Evolutionary conservation across 1,140 invertebrate species (phyloP), one percentile per base, ranked within the genome.

Genomic region (Brachionus rotundiformis): DNA sequence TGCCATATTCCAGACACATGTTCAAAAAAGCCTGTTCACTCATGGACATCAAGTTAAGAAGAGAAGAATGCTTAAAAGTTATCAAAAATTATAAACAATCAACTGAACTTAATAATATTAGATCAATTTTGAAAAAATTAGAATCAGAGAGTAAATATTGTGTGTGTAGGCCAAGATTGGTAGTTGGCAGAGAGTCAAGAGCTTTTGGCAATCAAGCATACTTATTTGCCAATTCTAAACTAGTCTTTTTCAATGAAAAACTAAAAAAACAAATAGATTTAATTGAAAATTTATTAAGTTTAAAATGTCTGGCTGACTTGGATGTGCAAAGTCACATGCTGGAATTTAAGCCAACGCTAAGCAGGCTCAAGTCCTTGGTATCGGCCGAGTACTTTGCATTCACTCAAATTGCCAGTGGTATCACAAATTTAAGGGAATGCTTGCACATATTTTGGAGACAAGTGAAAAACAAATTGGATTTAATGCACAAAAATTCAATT

Each of bases 151-250:
- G 61, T 11, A 63, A 29, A 33, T 63, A 63, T 19, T n/a, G 25
- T 29, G 61, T 29, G 4, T 29, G 11, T 27, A 63, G 29, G 7
- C 11, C 10, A 2, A 63, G 29, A 19, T 27, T 63, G n/a, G 29
- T 63, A n/a, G 61, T 63, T 63, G 61, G 61, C n/a, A 25, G 61
- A 63, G 61, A 63, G 61, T 63, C 61, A 11, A 63, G 61, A 33
- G 61, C 61, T 13, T 63, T 63, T 29, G 61, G 61, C 4, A 63
- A 63, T 29, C 61, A 63, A n/a, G 61, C 61, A 27, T 63, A 63
- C 27, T 29, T 63, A 29, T 63, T 63, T 27, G 61, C 61, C 29
- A 63, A 63, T 16, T 63, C 61, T n/a, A 63, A 63, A 2, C 16
- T 63, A 11, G 11, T 63, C n/a, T 33, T 29, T 27, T 16, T 27